A percentile compares a stretch with the other conserved stretches of the same genome.
Evolutionary conservation across 1,140 invertebrate genomes (phyloP).

Genomic region (Drosophila kanapiae): DNA sequence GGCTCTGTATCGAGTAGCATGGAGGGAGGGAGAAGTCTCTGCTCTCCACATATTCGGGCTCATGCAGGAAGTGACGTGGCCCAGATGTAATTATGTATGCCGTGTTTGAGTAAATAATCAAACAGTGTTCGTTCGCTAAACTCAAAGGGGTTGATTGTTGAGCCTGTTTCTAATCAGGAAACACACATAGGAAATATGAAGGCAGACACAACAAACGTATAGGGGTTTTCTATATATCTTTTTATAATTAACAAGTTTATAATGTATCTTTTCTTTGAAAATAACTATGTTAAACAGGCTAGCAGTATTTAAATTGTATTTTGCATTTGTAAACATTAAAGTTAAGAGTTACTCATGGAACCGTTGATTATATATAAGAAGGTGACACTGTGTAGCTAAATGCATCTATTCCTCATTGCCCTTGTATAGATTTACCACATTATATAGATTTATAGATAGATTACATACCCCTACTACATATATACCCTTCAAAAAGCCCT

Average conservation of each 20-base stretch:
- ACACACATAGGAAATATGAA: background rate
- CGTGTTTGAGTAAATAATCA: slow-evolving; percentile 25
- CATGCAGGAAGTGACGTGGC: slow-evolving; percentile 33
- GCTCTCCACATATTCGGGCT: background rate
- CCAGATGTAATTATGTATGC: slow-evolving; percentile 30
- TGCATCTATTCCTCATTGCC: too few relatives aligned
- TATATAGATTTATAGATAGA: slow-evolving; percentile 18
- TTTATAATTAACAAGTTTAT: background rate
- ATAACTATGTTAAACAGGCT: background rate
- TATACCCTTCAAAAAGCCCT: slow-evolving; percentile 32
- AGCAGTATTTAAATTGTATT: background rate
- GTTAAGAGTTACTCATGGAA: background rate
- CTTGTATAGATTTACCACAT: background rate
- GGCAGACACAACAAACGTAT: background rate
- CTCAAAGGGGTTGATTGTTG: slow-evolving; percentile 15
- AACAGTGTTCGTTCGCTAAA: slow-evolving; percentile 14
- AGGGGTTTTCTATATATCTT: too few relatives aligned
- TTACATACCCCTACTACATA: slow-evolving; percentile 2
- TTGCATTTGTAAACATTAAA: background rate
- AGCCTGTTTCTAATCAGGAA: background rate
- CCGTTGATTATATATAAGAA: background rate
- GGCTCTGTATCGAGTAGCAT: background rate
- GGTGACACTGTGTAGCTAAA: background rate
- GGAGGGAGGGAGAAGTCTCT: background rate
- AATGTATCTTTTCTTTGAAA: background rate